Evolutionary conservation across 2,113 vertebrate genomes (phyloP).

Genomic region (Rhinopomastus cyanomelas): DNA sequence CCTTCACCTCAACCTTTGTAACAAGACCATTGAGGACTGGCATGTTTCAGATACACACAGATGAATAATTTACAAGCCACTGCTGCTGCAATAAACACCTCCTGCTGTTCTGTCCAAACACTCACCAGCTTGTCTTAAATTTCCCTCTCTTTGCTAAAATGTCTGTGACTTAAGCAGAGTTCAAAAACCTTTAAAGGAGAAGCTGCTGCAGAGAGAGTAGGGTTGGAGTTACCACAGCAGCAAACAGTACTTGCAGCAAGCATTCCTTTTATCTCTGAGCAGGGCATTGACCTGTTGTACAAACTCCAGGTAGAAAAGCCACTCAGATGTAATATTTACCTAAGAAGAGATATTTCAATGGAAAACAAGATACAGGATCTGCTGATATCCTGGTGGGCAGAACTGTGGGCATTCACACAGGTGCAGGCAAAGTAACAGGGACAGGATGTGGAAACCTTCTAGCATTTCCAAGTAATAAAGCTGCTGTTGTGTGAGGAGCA

Average conservation of each 20-base stretch:
- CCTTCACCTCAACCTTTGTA: constrained; percentile 31
- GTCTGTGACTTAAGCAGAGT: not conserved
- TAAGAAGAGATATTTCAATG: constrained; percentile 56
- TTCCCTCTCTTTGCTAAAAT: not conserved
- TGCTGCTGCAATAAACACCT: constrained; percentile 6
- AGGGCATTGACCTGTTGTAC: constrained; percentile 52
- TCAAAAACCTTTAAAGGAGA: not conserved
- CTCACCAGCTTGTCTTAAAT: not conserved
- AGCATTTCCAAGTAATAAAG: constrained; percentile 23
- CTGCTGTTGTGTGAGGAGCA: not conserved
- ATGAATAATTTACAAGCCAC: constrained; percentile 51
- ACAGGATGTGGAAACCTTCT: not conserved
- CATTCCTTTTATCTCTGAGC: constrained; percentile 39
- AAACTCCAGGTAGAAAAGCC: constrained; percentile 55
- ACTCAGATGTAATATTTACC: constrained; percentile 66
- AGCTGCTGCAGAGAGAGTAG: not conserved
- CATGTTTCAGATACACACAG: not conserved
- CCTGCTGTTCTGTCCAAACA: not conserved
- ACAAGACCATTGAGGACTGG: not conserved
- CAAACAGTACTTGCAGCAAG: constrained; percentile 37
- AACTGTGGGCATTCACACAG: constrained; percentile 36
- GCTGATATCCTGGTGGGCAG: constrained; percentile 45
- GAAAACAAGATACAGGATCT: constrained; percentile 65
- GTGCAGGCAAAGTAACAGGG: constrained; percentile 7
- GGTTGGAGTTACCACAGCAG: not conserved